Evolutionary conservation across 2,888 invertebrate genomes (phyloP).

Genomic region (Eristalis pertinax): DNA sequence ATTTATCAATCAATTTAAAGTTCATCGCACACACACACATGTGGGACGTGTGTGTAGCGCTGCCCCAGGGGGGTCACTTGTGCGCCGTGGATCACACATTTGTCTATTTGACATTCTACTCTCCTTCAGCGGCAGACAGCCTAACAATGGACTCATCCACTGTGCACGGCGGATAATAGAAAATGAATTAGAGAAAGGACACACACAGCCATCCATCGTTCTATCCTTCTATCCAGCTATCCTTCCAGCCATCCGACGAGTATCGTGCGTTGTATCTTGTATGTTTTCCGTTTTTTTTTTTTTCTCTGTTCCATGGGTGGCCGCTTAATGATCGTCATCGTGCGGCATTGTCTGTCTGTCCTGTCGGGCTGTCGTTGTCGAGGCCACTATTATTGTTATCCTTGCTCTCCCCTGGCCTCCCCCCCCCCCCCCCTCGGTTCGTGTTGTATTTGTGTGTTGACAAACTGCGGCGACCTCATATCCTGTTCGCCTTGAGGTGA

Average conservation of each 20-base stretch:
- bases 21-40: conserved; percentile 43
- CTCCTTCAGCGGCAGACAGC: conserved; percentile 32
- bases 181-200: conserved; percentile 43
- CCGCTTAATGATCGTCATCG: conserved; percentile 54
- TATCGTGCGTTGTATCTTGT: neutral
- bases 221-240: no score
- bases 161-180: conserved; percentile 32
- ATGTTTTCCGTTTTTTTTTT: neutral
- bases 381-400: conserved; percentile 43
- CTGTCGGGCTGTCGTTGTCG: neutral
- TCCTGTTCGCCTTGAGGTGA: conserved; percentile 49
- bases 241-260: no score
- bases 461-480: conserved; percentile 53
- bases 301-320: conserved; percentile 4
- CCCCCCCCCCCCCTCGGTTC: neutral
- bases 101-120: conserved; percentile 51
- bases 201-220: neutral
- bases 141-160: conserved; percentile 46
- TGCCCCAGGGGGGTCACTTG: neutral
- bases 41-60: no score
- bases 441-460: conserved; percentile 28
- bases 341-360: conserved; percentile 21
- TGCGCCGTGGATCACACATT: conserved; percentile 30
- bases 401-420: neutral
- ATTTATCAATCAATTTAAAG: conserved; percentile 59